Base-by-base conservation (phyloP, 2,888 invertebrate species). In the Isoperla grammatica region DNA sequence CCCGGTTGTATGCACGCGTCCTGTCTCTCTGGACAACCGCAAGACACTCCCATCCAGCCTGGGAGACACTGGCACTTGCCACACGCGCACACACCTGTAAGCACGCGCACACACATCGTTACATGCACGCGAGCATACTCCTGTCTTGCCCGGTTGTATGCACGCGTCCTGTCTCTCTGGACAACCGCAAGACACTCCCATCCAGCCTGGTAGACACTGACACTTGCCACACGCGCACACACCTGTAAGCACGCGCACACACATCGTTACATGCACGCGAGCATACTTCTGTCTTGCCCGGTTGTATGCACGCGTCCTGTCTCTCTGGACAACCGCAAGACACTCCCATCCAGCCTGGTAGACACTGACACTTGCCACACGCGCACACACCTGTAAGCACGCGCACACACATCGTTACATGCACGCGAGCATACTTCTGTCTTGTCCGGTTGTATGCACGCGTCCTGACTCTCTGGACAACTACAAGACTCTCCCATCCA, bases 361-460 rank as follows among this genome's bases (percentile, higher is more conserved):
- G n/a, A n/a, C n/a, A n/a, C n/a, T n/a, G n/a, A 75, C 98, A 99
- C 67, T 82, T 81, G 3, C 96, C 97, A 74, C 98, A 99, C 46
- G 85, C 84, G 72, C 99, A 99, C 59, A 81, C 81, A 1, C 98
- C 98, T 73, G 93, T 85, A n/a, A n/a, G n/a, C n/a, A n/a, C n/a
- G n/a, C n/a, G n/a, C n/a, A n/a, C n/a, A n/a, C n/a, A n/a, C n/a
- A n/a, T n/a, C n/a, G n/a, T n/a, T n/a, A n/a, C n/a, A n/a, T n/a
- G n/a, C n/a, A 0, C 90, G 91, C 58, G 88, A 88, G 76, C 78
- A 78, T 29, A 75, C 68, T 50, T 61, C 66, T 17, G 58, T 63
- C 46, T 43, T 59, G 43, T 78, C 77, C 4, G 82, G 85, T 12
- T 87, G 83, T 37, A 86, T 83, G 71, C 96, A 96, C 0, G 86